These are phyloP conservation scores for Hofmannophila pseudospretella DNA, from an alignment of 2,888 invertebrate genomes.

Conservation along the genomic window DNA sequence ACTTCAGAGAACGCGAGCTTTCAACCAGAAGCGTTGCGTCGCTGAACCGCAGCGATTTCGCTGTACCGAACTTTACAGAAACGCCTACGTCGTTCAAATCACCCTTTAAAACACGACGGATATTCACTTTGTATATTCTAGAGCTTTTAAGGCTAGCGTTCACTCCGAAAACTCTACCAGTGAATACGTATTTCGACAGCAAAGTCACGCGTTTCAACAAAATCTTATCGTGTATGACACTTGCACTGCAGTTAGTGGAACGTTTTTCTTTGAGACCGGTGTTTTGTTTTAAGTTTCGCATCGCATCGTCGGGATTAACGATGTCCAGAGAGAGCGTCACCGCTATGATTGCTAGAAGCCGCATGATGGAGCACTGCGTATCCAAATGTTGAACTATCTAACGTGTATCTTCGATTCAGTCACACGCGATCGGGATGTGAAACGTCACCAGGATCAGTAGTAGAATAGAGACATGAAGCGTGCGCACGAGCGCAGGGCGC, in stretches of 20 bases:
- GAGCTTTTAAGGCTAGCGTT: constrained; percentile 35
- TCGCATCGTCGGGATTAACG: constrained; percentile 27
- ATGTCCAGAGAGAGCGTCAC: constrained; percentile 32
- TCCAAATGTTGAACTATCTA: constrained; percentile 14
- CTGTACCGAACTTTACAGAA: constrained; percentile 42
- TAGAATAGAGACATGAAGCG: constrained; percentile 10
- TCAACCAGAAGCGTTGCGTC: constrained; percentile 56
- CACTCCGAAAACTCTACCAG: constrained; percentile 55
- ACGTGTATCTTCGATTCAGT: constrained; percentile 12
- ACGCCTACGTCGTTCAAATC: constrained; percentile 58
- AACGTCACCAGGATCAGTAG: no score
- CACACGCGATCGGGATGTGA: no score
- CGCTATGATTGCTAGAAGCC: constrained; percentile 29
- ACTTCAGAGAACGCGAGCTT: constrained; percentile 34
- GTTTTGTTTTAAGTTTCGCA: constrained; percentile 19
- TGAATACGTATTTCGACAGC: constrained; percentile 59
- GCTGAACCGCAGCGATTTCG: constrained; percentile 48
- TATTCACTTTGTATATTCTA: constrained; percentile 56
- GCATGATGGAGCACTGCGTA: constrained; percentile 31
- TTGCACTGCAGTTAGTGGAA: constrained; percentile 33
- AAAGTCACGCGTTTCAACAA: constrained; percentile 51
- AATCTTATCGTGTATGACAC: constrained; percentile 43
- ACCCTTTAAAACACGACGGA: constrained; percentile 61
- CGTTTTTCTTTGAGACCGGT: constrained; percentile 13
- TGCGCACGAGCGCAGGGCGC: constrained; percentile 64